Conservation (phyloP, 2,113 vertebrate species). For the Regulus satrapa region DNA sequence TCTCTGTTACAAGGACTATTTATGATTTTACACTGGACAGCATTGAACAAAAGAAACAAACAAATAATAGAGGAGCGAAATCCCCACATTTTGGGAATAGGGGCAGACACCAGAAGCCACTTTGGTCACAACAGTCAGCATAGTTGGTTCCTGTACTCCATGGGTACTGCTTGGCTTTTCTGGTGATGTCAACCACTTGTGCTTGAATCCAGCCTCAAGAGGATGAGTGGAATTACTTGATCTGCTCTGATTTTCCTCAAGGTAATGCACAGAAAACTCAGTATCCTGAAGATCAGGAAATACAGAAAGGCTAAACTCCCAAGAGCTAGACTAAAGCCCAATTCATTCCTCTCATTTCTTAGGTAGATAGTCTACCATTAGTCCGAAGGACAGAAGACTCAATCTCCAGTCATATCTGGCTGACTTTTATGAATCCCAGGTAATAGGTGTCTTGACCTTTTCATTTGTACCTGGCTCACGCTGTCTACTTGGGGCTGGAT, state of each 20-base stretch:
- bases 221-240: background rate
- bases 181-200: background rate
- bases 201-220: background rate
- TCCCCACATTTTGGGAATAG: background rate
- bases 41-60: background rate
- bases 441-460: background rate
- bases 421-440: background rate
- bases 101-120: background rate
- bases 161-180: background rate
- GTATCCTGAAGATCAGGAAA: background rate
- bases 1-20: background rate
- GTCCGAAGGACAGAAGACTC: background rate
- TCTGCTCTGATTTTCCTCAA: background rate
- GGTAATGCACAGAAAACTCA: background rate
- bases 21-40: background rate
- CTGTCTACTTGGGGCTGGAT: background rate
- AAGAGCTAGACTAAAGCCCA: background rate
- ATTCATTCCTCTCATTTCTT: background rate
- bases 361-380: background rate
- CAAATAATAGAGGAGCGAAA: background rate
- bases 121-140: background rate
- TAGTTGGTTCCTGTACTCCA: accelerated
- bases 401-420: background rate
- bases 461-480: background rate
- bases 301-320: background rate